Evolutionary conservation across 2,797 vertebrate genomes (phyloP), one percentile per base, ranked within the genome.

Genomic region (Hemibagrus guttatus): DNA sequence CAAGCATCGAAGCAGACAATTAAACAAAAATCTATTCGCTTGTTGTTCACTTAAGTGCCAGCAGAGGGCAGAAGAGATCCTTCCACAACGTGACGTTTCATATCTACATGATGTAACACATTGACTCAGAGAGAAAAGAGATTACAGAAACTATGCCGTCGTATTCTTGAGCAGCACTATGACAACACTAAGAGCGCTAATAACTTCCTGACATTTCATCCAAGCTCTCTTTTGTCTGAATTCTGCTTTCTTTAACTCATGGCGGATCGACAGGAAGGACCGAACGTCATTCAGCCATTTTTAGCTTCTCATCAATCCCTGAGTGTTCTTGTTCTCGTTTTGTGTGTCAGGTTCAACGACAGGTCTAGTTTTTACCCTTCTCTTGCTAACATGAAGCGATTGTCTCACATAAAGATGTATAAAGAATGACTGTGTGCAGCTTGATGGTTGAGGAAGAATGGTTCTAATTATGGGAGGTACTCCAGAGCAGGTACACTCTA

Each of bases 1-100:
- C 5, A 28, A 63, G 79, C 26, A 1, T 23, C 26, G 31, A 49
- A 19, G 11, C 76, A 59, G 11, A 19, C 2, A 52, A 16, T 23
- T 8, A 17, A 28, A 49, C 3, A 49, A 49, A 49, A 3, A 39
- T 39, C 12, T 13, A 52, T 49, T 21, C 42, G 19, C n/a, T 49
- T 68, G 81, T 63, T 28, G 26, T 81, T 16, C 39, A 54, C 5
- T 61, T 71, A 0, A 42, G 17, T 66, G 28, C 69, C 79, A 88
- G 56, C 31, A 89, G 88, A 87, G 83, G 86, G 90, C 83, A 87
- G 85, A 64, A 84, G 63, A 86, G 81, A 61, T 59, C 72, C 23
- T 76, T 59, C 69, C 3, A 21, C 56, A 31, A 84, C 1, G 39
- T 63, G 5, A 1, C n/a, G 17, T 52, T 4, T 4, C 26, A 6